Percentiles rank a stretch among this genome's conserved stretches.
Conservation (phyloP, 1,140 invertebrate genomes). For the Augochlora pura region DNA sequence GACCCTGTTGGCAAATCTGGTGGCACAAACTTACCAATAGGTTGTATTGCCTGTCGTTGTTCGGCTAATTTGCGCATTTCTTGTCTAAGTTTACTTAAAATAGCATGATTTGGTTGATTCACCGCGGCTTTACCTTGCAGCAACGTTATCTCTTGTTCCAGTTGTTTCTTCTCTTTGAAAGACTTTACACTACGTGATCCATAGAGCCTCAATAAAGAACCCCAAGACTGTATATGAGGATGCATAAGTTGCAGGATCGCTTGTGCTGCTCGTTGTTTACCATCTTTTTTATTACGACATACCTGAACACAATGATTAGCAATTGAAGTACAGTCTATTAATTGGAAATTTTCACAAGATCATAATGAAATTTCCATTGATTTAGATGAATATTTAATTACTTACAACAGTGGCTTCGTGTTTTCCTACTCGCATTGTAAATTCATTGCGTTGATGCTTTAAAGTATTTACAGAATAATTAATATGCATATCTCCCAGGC, state of each 20-base stretch:
- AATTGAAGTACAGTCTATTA: not conserved
- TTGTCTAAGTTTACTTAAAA: conserved; percentile 92
- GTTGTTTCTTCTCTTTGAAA: conserved; percentile 95
- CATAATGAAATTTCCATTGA: not conserved
- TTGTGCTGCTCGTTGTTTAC: conserved; percentile 98
- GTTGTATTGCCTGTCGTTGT: conserved; percentile 84
- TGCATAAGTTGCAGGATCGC: conserved; percentile 95
- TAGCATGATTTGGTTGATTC: conserved; percentile 96
- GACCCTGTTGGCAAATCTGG: conserved; percentile 85
- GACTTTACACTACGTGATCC: conserved; percentile 95
- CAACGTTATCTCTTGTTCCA: conserved; percentile 96
- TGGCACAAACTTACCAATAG: conserved; percentile 87
- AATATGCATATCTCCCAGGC: conserved; percentile 93
- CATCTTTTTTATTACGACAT: conserved; percentile 97
- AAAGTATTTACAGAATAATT: conserved; percentile 93
- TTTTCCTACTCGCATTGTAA: conserved; percentile 96
- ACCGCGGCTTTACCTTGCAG: conserved; percentile 93
- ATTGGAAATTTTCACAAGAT: no score
- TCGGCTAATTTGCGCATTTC: conserved; percentile 93
- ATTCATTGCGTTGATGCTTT: conserved; percentile 96
- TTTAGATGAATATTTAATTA: conserved; percentile 15
- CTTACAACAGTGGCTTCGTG: conserved; percentile 90
- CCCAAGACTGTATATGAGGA: conserved; percentile 97
- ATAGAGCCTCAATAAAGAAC: conserved; percentile 94
- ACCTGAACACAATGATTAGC: conserved; percentile 67